Evolutionary conservation across 2,797 vertebrate species (phyloP).

Genomic region (Argentina silus): DNA sequence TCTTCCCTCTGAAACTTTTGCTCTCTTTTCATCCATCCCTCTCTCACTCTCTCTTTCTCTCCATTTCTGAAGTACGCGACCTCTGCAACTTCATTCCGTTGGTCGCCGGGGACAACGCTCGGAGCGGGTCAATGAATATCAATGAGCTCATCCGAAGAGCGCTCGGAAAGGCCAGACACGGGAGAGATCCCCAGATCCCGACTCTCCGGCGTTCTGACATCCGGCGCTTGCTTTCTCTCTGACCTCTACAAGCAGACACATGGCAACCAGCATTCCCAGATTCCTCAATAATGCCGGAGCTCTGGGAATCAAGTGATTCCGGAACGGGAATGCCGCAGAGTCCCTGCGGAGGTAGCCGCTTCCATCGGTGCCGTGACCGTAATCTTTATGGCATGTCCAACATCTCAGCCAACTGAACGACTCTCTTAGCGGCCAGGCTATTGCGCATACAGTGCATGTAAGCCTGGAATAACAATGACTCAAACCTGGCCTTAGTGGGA

Average conservation of each 20-base stretch:
- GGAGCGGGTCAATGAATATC: constrained; percentile 78
- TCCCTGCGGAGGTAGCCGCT: too few species aligned
- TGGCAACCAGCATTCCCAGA: too few species aligned
- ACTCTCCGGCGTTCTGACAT: constrained; percentile 31
- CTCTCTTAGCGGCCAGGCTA: too few species aligned
- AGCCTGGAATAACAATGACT: too few species aligned
- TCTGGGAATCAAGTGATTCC: too few species aligned
- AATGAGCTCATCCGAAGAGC: constrained; percentile 71
- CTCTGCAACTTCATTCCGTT: constrained; percentile 74
- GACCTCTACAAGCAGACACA: constrained; percentile 10
- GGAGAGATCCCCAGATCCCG: constrained; percentile 57
- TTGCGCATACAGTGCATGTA: too few species aligned
- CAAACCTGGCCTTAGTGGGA: too few species aligned
- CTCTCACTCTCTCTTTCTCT: constrained; percentile 18
- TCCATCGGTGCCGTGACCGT: too few species aligned
- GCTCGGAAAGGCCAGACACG: constrained; percentile 68
- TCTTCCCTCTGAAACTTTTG: constrained; percentile 51
- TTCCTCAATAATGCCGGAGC: too few species aligned
- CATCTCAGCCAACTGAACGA: too few species aligned
- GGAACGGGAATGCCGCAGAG: too few species aligned
- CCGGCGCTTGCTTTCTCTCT: not conserved
- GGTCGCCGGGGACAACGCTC: constrained; percentile 67
- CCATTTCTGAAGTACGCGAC: constrained; percentile 63
- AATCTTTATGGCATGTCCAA: too few species aligned
- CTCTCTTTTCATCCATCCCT: constrained; percentile 5